Base-by-base conservation (phyloP, 2,113 vertebrate species). In the Arenaria interpres region DNA sequence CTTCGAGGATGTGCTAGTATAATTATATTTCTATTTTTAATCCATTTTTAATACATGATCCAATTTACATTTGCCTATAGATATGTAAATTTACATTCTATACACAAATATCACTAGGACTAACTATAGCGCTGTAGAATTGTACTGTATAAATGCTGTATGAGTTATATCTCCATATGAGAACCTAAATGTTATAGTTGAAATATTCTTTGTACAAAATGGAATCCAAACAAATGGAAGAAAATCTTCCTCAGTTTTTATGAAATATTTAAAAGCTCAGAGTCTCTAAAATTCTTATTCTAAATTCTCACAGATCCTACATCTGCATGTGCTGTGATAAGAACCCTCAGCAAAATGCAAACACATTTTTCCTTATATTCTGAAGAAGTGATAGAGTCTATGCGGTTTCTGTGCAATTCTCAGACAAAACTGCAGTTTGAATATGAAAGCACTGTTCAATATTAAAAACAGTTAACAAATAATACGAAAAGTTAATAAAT, bases 1-100 rank as follows among this genome's bases (percentile, higher is more conserved):
- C 73, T 41, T 92, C 85, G 90, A 90, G 82, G 91, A 90, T 88
- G 64, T 73, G 64, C 69, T 59, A 35, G 73, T 54, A 46, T 96
- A 92, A 95, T 90, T 87, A 43, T 73, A 93, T 95, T 90, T 85
- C 89, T 93, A 90, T 96, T 93, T 96, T 87, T 84, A 87, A 91
- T 80, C 19, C n/a, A 60, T 77, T 85, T 89, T 87, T 77, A 84
- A 87, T 87, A 57, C 37, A 76, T 87, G 57, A 87, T 95, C 43
- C 64, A 72, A 76, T 89, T 96, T 83, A 86, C 37, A 83, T 91
- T 89, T 95, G 48, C 67, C 76, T 84, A 67, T 72, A 87, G 85
- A 87, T 88, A 74, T 30, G 46, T 71, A 89, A 89, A 92, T 92
- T 85, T 85, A 30, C 30, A 41, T 85, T 77, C 64, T 83, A 41